Conservation (phyloP, 2,888 invertebrate genomes). For the Sarcophaga variegata region DNA sequence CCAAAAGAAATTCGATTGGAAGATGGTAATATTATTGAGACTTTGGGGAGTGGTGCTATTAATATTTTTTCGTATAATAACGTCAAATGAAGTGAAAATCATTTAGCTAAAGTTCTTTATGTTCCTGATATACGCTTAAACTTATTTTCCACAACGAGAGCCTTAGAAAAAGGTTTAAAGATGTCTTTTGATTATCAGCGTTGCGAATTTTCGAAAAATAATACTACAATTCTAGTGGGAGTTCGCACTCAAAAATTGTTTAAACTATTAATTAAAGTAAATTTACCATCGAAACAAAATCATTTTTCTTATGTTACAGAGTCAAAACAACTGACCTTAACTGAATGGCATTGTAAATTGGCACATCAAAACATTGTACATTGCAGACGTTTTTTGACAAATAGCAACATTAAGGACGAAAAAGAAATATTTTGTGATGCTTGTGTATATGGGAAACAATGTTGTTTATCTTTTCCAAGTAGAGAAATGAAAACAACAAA, state of each 20-base stretch:
- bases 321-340: slow-evolving; percentile 23
- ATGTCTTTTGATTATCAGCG: slow-evolving; percentile 48
- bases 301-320: slow-evolving; percentile 32
- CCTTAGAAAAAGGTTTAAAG: slow-evolving; percentile 47
- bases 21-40: slow-evolving; percentile 31
- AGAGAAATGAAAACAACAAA: slow-evolving; percentile 32
- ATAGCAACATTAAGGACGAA: slow-evolving; percentile 37
- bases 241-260: slow-evolving; percentile 42
- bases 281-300: slow-evolving; percentile 27
- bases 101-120: slow-evolving; percentile 51
- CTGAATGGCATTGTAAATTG: slow-evolving; percentile 38
- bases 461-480: slow-evolving; percentile 31
- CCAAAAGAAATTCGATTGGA: slow-evolving; percentile 14
- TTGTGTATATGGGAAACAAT: slow-evolving; percentile 47
- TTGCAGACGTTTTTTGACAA: slow-evolving; percentile 37
- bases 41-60: slow-evolving; percentile 38
- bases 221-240: slow-evolving; percentile 41
- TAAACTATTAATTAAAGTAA: slow-evolving; percentile 46
- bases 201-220: slow-evolving; percentile 50
- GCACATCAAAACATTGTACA: slow-evolving; percentile 21
- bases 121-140: slow-evolving; percentile 32
- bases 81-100: slow-evolving; percentile 38
- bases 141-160: slow-evolving; percentile 45
- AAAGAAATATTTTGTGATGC: slow-evolving; percentile 41
- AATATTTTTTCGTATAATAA: slow-evolving; percentile 41